phyloP scores from a whole-genome alignment of 2,113 vertebrate genomes.

The Melanerpes formicivorus region DNA sequence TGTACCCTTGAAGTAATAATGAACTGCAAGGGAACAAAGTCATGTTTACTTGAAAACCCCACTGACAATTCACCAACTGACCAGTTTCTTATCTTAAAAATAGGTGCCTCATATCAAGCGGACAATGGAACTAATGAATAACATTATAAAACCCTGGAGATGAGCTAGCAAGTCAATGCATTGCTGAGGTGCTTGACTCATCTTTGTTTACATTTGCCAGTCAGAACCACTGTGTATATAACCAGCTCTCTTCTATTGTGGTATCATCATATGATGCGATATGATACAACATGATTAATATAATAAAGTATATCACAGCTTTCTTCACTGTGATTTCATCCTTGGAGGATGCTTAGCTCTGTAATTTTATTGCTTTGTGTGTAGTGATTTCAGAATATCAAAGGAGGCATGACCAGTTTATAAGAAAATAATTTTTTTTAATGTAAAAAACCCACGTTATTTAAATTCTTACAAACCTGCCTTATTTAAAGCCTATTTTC shows the following conservation, averaged over 20 bases:
- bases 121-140: background rate
- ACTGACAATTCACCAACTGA: background rate
- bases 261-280: conserved; percentile 24
- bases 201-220: conserved; percentile 72
- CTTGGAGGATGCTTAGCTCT: conserved; percentile 56
- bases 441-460: background rate
- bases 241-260: conserved; percentile 38
- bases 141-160: background rate
- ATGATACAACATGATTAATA: conserved; percentile 28
- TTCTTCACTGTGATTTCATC: conserved; percentile 68
- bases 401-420: conserved; percentile 14
- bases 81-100: conserved; percentile 36
- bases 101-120: conserved; percentile 41
- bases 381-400: conserved; percentile 29
- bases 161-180: conserved; percentile 38
- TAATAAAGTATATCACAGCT: conserved; percentile 56
- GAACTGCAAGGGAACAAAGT: background rate
- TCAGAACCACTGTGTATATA: conserved; percentile 70
- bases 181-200: conserved; percentile 55
- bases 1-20: background rate
- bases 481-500: conserved; percentile 68
- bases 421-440: background rate
- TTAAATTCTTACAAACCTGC: conserved; percentile 53
- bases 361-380: conserved; percentile 52
- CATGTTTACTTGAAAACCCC: conserved; percentile 33